phyloP scores from a whole-genome alignment of 2,113 vertebrate genomes.

The Barnardius zonarius region DNA sequence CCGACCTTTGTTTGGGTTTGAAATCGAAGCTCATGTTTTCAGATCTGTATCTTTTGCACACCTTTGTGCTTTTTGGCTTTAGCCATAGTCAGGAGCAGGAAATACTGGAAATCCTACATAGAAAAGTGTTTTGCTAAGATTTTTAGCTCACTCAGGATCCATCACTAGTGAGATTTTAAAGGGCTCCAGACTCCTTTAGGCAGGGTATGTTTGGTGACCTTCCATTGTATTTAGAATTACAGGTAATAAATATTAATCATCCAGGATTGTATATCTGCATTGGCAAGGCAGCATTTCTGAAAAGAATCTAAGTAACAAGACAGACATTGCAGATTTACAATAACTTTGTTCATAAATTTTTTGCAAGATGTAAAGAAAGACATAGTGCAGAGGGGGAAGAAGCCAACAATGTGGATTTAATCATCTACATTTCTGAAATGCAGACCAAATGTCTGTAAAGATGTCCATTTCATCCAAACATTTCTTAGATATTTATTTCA shows the following conservation, averaged over 20 bases:
- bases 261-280: constrained; percentile 19
- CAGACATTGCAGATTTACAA: constrained; percentile 67
- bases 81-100: constrained; percentile 12
- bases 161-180: constrained; percentile 29
- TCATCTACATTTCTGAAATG: constrained; percentile 70
- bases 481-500: constrained; percentile 75
- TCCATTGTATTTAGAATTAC: constrained; percentile 53
- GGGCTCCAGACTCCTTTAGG: constrained; percentile 22
- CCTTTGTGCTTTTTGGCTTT: constrained; percentile 36
- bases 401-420: constrained; percentile 74
- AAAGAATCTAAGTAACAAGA: constrained; percentile 65
- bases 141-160: constrained; percentile 17
- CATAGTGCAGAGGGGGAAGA: constrained; percentile 58
- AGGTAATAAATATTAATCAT: constrained; percentile 60
- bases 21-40: not conserved
- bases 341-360: constrained; percentile 72
- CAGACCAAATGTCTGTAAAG: constrained; percentile 76
- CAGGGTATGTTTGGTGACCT: constrained; percentile 30
- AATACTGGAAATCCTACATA: constrained; percentile 26
- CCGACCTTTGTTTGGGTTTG: constrained; percentile 42
- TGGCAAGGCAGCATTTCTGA: constrained; percentile 50
- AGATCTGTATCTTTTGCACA: not conserved
- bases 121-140: constrained; percentile 4
- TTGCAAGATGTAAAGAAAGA: constrained; percentile 73
- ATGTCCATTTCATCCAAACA: constrained; percentile 70